Evolutionary conservation across 92 coral and sea anemone species (phyloP).

Genomic region (Zoanthus sociatus): DNA sequence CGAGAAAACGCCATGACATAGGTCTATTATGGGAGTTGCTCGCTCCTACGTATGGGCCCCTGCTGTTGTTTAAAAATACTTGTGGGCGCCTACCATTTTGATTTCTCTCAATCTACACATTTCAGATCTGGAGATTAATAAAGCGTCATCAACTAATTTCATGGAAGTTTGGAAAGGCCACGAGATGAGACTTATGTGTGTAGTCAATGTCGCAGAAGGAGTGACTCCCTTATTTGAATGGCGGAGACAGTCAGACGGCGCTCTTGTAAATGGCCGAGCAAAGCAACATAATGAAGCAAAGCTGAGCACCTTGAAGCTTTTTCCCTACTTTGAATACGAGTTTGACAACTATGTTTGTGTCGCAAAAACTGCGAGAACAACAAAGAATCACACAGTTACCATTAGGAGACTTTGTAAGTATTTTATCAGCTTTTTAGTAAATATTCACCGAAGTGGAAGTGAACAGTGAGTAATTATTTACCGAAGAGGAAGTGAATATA

Average conservation of each 20-base stretch:
- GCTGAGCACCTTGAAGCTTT: background rate
- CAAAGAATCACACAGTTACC: background rate
- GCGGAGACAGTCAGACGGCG: background rate
- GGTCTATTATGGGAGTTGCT: too few species aligned
- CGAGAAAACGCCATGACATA: too few species aligned
- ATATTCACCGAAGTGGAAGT: too few species aligned
- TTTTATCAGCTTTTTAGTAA: too few species aligned
- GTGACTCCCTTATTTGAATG: constrained; percentile 12
- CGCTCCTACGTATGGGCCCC: too few species aligned
- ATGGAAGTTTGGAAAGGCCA: constrained; percentile 15
- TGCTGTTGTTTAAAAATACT: too few species aligned
- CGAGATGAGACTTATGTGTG: background rate
- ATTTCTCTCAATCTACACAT: background rate
- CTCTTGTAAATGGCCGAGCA: background rate
- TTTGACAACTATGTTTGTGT: constrained; percentile 16
- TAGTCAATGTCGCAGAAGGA: constrained; percentile 19
- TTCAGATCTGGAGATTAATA: constrained; percentile 26
- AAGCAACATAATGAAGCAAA: background rate
- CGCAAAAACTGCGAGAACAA: background rate
- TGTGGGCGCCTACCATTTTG: too few species aligned
- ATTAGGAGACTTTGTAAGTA: constrained; percentile 22
- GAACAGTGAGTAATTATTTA: too few species aligned
- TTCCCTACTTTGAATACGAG: background rate
- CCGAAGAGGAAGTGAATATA: too few species aligned
- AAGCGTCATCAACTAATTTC: background rate